Evolutionary conservation across 37 sponge, comb jelly and placozoan genomes (phyloP).

Genomic region (Eunapius fragilis): DNA sequence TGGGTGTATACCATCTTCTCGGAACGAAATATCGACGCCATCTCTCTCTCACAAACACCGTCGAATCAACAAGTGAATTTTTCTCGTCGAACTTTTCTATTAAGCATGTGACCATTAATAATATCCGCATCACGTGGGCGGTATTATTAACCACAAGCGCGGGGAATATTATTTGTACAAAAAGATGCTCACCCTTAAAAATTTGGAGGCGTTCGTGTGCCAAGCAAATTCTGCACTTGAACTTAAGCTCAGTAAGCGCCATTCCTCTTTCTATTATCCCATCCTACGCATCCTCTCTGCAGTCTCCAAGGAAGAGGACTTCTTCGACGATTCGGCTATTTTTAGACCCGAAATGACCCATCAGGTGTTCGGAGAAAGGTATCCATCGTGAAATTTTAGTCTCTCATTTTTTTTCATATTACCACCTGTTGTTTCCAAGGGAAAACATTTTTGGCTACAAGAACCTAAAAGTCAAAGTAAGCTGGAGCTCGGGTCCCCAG

Average conservation of each 20-base stretch:
- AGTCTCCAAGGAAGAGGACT: constrained; percentile 52
- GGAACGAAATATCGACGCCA: constrained; percentile 93
- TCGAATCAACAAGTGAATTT: too few relatives aligned
- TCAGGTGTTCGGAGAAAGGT: constrained; percentile 88
- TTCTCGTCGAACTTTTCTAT: too few relatives aligned
- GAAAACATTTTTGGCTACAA: constrained; percentile 85
- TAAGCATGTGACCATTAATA: too few relatives aligned
- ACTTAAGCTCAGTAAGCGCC: constrained; percentile 41
- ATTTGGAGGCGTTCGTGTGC: constrained; percentile 19
- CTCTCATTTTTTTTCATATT: constrained; percentile 10
- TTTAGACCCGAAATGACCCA: constrained; percentile 77
- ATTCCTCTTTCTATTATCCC: not conserved
- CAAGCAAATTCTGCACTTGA: constrained; percentile 18
- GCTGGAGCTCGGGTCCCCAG: not conserved
- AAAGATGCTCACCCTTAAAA: constrained; percentile 34
- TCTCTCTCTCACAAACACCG: not conserved
- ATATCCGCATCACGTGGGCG: too few relatives aligned
- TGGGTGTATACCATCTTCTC: constrained; percentile 97
- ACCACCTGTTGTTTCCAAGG: too few relatives aligned
- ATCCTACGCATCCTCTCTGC: not conserved
- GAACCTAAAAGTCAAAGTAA: constrained; percentile 65
- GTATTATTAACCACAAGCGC: too few relatives aligned
- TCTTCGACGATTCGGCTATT: constrained; percentile 37
- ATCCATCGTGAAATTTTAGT: constrained; percentile 2
- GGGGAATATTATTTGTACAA: not conserved